These are phyloP conservation scores for Bruchidius siliquastri DNA, from an alignment of 2,888 invertebrate genomes.

Conservation along the genomic window DNA sequence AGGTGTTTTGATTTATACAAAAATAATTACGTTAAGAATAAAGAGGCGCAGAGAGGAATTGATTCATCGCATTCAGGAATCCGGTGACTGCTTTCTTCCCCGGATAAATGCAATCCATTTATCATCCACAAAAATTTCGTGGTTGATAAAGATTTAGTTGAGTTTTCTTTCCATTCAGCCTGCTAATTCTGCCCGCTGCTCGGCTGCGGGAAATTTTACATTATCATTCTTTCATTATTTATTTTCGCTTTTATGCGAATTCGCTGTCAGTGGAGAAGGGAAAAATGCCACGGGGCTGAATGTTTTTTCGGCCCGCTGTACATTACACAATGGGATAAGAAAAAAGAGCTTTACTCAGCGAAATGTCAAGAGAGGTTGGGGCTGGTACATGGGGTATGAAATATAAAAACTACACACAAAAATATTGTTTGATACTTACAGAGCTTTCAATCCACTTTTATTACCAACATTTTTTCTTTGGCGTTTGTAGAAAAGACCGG, in stretches of 20 bases:
- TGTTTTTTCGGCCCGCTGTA: background rate
- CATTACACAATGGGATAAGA: background rate
- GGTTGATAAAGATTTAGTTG: constrained; percentile 48
- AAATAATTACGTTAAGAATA: constrained; percentile 44
- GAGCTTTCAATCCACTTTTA: no score
- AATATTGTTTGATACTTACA: no score
- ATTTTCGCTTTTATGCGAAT: constrained; percentile 34
- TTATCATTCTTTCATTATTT: constrained; percentile 47
- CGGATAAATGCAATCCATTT: constrained; percentile 44
- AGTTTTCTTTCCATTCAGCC: constrained; percentile 42
- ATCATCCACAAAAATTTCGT: constrained; percentile 41
- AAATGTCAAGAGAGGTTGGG: background rate
- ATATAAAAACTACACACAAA: no score
- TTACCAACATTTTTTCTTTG: no score
- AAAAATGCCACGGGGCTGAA: background rate
- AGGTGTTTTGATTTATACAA: constrained; percentile 42
- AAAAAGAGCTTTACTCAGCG: background rate
- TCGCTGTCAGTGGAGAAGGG: constrained; percentile 2
- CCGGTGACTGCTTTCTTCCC: constrained; percentile 38
- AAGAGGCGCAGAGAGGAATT: constrained; percentile 30
- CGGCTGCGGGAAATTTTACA: constrained; percentile 38
- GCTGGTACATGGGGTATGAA: no score
- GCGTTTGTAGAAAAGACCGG: no score
- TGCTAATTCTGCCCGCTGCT: constrained; percentile 37
- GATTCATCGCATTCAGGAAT: constrained; percentile 33